A percentile compares a stretch with the other conserved stretches of the same genome.
These are phyloP conservation scores for Cyphomyrus discorhynchus DNA, from an alignment of 2,113 vertebrate species.

Conservation along the genomic window DNA sequence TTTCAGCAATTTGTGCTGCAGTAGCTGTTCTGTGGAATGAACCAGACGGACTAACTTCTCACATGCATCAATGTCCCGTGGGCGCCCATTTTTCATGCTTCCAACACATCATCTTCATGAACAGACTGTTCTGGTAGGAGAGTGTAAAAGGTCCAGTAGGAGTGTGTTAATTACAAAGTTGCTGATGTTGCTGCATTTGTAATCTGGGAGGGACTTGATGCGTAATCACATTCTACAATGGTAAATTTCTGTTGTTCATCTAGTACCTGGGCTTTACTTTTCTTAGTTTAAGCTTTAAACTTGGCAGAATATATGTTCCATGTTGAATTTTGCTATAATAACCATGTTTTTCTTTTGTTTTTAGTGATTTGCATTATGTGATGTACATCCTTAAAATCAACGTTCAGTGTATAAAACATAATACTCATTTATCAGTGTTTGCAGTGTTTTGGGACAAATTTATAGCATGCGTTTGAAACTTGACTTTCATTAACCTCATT, in stretches of 20 bases:
- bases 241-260: background rate
- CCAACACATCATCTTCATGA: background rate
- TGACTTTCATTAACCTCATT: background rate
- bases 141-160: background rate
- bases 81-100: background rate
- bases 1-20: too few species aligned
- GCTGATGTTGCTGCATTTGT: background rate
- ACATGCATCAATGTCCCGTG: background rate
- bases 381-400: background rate
- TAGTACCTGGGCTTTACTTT: background rate
- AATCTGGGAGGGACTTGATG: background rate
- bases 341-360: background rate
- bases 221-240: background rate
- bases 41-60: background rate
- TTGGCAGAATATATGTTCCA: background rate
- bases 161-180: background rate
- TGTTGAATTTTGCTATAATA: background rate
- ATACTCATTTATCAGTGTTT: background rate
- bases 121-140: background rate
- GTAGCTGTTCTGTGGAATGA: background rate
- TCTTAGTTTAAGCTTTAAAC: background rate
- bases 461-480: background rate
- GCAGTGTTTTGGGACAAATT: conserved; percentile 1
- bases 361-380: background rate
- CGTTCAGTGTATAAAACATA: background rate